These are phyloP conservation scores for Caenorhabditis afra DNA, from an alignment of 2,888 invertebrate species.

Conservation along the genomic window DNA sequence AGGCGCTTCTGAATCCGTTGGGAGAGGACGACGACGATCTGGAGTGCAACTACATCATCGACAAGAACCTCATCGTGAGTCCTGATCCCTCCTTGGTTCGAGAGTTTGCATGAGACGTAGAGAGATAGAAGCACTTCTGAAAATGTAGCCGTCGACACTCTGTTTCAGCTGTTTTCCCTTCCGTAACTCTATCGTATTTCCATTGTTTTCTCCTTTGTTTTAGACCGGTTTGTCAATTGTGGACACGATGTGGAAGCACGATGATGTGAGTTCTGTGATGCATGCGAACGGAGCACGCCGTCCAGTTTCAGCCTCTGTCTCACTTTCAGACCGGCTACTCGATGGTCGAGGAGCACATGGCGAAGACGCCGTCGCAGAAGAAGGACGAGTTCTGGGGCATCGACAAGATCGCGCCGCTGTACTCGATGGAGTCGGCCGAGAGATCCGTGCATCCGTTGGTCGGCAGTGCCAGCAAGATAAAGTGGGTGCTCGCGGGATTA, in stretches of 20 bases:
- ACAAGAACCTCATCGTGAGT: conserved; percentile 77
- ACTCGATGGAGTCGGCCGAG: conserved; percentile 75
- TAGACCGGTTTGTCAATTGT: conserved; percentile 63
- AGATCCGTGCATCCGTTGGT: conserved; percentile 77
- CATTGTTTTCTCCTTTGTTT: conserved; percentile 44
- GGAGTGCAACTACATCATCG: conserved; percentile 77
- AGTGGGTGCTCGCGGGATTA: conserved; percentile 58
- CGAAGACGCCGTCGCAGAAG: conserved; percentile 65
- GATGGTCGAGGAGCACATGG: conserved; percentile 70
- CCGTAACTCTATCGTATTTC: conserved; percentile 46
- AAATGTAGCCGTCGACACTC: too few species aligned
- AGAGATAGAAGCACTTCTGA: too few species aligned
- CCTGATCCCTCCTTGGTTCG: too few species aligned
- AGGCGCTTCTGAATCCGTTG: conserved; percentile 77
- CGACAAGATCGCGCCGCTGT: conserved; percentile 75
- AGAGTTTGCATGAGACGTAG: conserved; percentile 26
- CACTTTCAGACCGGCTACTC: conserved; percentile 70
- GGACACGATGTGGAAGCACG: conserved; percentile 61
- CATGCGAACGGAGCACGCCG: neutral
- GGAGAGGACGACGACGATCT: conserved; percentile 74
- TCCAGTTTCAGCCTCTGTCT: too few species aligned
- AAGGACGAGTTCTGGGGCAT: conserved; percentile 76
- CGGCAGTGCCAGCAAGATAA: conserved; percentile 77
- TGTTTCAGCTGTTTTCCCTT: conserved; percentile 6
- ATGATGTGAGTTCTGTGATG: conserved; percentile 51